These are phyloP conservation scores for Callyntrura sp. DNA, from an alignment of 2,888 invertebrate species.

Conservation along the genomic window DNA sequence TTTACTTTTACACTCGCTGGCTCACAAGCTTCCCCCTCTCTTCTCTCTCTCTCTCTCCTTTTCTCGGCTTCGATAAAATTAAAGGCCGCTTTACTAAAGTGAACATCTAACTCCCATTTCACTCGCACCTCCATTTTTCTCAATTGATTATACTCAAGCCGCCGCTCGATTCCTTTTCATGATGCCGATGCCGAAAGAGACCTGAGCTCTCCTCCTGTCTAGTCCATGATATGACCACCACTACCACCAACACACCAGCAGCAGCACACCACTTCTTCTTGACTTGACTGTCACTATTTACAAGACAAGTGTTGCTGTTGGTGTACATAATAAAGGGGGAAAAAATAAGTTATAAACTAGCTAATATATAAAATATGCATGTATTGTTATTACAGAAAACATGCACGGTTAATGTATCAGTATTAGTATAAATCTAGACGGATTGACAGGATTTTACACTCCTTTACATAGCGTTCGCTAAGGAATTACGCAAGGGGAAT, in stretches of 20 bases:
- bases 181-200: constrained; percentile 81
- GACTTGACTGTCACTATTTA: constrained; percentile 57
- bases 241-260: constrained; percentile 76
- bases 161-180: constrained; percentile 82
- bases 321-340: background rate
- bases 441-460: constrained; percentile 54
- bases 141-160: constrained; percentile 84
- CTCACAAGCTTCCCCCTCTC: constrained; percentile 34
- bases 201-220: constrained; percentile 77
- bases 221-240: constrained; percentile 74
- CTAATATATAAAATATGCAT: constrained; percentile 37
- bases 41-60: constrained; percentile 42
- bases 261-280: constrained; percentile 63
- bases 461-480: constrained; percentile 14
- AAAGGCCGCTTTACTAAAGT: constrained; percentile 84
- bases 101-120: constrained; percentile 84
- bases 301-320: constrained; percentile 56
- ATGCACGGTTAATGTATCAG: constrained; percentile 43
- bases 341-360: constrained; percentile 23
- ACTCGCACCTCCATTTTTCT: constrained; percentile 84
- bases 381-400: constrained; percentile 11
- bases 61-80: constrained; percentile 82
- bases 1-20: constrained; percentile 33
- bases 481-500: background rate
- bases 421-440: constrained; percentile 53